phyloP scores from a whole-genome alignment of 2,888 invertebrate genomes.

The Rotaria magnacalcarata region DNA sequence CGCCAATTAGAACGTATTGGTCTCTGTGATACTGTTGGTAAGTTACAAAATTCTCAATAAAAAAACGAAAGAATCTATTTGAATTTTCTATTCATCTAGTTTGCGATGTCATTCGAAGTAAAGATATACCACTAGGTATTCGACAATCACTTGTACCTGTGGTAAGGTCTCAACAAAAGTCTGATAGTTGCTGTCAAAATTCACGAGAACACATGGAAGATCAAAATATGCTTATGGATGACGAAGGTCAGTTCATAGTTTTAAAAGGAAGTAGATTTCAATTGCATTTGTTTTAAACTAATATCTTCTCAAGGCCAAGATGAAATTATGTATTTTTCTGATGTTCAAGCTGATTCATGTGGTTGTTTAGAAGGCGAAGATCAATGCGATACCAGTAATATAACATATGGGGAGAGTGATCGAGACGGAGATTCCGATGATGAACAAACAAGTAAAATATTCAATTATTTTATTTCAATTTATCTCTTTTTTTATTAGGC shows the following conservation, averaged over 20 bases:
- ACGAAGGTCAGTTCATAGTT: background rate
- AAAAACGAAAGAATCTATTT: too few relatives aligned
- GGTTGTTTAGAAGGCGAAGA: constrained; percentile 8
- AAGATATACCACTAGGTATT: constrained; percentile 27
- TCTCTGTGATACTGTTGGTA: constrained; percentile 34
- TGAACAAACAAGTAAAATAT: background rate
- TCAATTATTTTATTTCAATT: background rate
- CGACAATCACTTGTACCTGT: background rate
- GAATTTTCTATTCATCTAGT: background rate
- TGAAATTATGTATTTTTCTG: constrained; percentile 25
- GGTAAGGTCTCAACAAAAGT: background rate
- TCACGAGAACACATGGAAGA: background rate
- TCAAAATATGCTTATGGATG: background rate
- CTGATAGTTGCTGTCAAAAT: background rate
- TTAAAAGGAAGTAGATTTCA: background rate
- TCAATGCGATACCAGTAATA: constrained; percentile 4
- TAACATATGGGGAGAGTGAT: constrained; percentile 1
- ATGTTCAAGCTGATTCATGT: constrained; percentile 24
- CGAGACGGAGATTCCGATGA: background rate
- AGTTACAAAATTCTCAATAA: background rate
- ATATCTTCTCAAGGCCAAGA: background rate
- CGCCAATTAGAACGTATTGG: constrained; percentile 30
- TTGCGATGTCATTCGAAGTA: constrained; percentile 18
- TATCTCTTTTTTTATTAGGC: background rate
- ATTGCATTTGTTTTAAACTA: background rate